Evolutionary conservation across 2,888 invertebrate species (phyloP).

Genomic region (Beris morrisii): DNA sequence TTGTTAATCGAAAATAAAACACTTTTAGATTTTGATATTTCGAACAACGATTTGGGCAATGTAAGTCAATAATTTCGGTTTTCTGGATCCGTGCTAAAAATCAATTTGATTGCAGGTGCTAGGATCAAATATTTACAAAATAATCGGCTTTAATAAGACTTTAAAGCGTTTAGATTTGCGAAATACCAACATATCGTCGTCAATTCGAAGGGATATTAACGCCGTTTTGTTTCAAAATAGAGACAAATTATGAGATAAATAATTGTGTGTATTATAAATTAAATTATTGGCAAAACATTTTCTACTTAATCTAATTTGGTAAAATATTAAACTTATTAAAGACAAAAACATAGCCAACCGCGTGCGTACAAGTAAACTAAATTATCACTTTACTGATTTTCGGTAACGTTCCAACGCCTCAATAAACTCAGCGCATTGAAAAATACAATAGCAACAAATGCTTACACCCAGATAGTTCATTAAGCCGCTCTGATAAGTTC

Average conservation of each 20-base stretch:
- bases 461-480: slow-evolving; percentile 50
- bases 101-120: slow-evolving; percentile 44
- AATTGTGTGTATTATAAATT: background rate
- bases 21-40: slow-evolving; percentile 46
- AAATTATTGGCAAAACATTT: too few species aligned
- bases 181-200: slow-evolving; percentile 49
- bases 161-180: slow-evolving; percentile 49
- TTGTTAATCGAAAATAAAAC: slow-evolving; percentile 49
- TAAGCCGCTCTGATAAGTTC: slow-evolving; percentile 57
- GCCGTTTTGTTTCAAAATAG: slow-evolving; percentile 36
- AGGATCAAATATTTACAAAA: slow-evolving; percentile 50
- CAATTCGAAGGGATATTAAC: slow-evolving; percentile 47
- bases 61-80: slow-evolving; percentile 40
- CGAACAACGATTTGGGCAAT: slow-evolving; percentile 50
- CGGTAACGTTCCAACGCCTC: slow-evolving; percentile 4
- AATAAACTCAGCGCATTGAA: slow-evolving; percentile 52
- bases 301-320: too few species aligned
- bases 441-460: slow-evolving; percentile 53
- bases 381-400: background rate
- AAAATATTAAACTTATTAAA: background rate
- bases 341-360: background rate
- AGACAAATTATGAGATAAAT: slow-evolving; percentile 13
- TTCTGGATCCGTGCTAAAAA: background rate
- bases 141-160: slow-evolving; percentile 49
- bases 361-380: background rate